These are phyloP conservation scores for Ceyx cyanopectus DNA, from an alignment of 2,113 vertebrate genomes.

Conservation along the genomic window DNA sequence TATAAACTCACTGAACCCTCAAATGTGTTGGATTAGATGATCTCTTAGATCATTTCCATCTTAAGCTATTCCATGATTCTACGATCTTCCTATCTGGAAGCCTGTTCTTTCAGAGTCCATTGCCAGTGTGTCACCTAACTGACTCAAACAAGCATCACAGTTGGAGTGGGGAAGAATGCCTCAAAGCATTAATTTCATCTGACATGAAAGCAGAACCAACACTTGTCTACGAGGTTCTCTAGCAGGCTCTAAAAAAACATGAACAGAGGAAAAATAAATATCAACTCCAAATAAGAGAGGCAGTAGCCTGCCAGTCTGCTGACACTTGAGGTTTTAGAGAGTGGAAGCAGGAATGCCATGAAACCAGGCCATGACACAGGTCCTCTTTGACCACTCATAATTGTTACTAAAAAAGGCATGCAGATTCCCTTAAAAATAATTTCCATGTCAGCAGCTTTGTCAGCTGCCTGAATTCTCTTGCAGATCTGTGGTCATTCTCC, in stretches of 20 bases:
- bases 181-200: background rate
- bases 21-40: background rate
- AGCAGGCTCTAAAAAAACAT: background rate
- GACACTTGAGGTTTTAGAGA: background rate
- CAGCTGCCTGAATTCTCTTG: background rate
- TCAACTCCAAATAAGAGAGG: background rate
- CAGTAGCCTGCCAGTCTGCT: background rate
- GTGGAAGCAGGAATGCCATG: background rate
- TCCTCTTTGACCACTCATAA: fast-evolving
- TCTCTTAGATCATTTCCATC: too few relatives aligned
- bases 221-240: background rate
- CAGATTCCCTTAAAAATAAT: background rate
- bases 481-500: background rate
- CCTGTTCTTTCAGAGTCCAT: background rate
- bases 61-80: too few relatives aligned
- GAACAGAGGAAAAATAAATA: background rate
- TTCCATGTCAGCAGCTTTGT: background rate
- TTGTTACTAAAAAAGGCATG: background rate
- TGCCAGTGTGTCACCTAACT: background rate
- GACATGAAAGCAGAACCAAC: background rate
- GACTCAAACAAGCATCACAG: background rate
- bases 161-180: background rate
- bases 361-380: background rate
- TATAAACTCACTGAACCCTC: background rate
- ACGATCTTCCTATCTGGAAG: background rate